These are phyloP conservation scores for Acanthornis magna DNA, from an alignment of 2,797 vertebrate genomes.

Conservation along the genomic window DNA sequence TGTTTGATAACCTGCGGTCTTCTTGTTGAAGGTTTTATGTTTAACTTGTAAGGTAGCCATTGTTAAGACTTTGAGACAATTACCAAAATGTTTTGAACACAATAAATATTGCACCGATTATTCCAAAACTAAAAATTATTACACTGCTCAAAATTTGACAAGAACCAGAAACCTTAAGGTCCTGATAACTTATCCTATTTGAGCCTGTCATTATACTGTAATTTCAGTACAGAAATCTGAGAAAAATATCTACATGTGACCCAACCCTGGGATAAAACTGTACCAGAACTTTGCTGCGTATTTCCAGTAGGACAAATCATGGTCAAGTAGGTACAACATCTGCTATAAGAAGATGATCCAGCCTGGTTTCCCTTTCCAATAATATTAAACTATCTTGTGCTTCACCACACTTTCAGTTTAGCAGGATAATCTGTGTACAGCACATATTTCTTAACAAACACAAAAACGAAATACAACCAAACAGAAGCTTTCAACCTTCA, in stretches of 20 bases:
- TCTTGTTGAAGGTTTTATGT: constrained; percentile 1
- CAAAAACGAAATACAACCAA: background rate
- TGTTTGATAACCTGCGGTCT: constrained; percentile 5
- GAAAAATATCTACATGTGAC: background rate
- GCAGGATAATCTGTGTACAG: background rate
- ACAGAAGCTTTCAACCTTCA: background rate
- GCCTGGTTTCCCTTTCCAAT: background rate
- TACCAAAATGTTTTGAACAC: background rate
- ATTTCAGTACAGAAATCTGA: background rate
- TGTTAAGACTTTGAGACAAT: background rate
- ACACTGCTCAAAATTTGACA: background rate
- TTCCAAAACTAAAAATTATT: background rate
- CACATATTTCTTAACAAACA: background rate
- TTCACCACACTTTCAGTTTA: background rate
- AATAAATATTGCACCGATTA: background rate
- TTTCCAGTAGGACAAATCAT: background rate
- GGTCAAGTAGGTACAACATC: background rate
- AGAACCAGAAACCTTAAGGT: background rate
- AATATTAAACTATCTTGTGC: background rate
- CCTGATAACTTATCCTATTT: background rate
- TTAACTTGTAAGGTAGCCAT: background rate
- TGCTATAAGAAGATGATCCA: background rate
- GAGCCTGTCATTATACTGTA: background rate
- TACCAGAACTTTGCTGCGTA: background rate
- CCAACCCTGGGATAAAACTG: background rate